These are phyloP conservation scores for Mesorhabditis sp. DNA, from an alignment of 2,888 invertebrate genomes.

Conservation along the genomic window DNA sequence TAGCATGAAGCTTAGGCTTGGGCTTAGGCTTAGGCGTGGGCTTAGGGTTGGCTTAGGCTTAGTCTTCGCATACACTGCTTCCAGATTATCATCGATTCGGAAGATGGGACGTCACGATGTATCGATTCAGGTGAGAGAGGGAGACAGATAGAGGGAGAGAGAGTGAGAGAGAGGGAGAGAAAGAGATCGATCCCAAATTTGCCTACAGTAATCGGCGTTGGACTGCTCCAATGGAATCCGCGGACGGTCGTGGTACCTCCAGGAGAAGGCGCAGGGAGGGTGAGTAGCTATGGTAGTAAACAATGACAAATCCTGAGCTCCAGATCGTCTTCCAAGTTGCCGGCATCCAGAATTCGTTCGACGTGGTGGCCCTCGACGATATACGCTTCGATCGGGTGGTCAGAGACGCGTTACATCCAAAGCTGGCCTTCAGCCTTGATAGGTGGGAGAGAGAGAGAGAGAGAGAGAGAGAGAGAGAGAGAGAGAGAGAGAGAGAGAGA, in stretches of 20 bases:
- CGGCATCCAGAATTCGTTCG: constrained; percentile 5
- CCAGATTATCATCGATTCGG: neutral
- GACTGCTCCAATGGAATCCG: constrained; percentile 2
- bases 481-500: too few relatives aligned
- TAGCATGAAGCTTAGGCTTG: neutral
- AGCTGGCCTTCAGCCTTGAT: too few relatives aligned
- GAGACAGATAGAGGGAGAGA: neutral
- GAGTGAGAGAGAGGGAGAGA: neutral
- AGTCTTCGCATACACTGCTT: neutral
- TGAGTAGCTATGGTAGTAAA: too few relatives aligned
- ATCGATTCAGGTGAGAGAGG: constrained; percentile 6
- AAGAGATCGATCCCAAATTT: neutral
- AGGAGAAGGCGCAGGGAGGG: neutral
- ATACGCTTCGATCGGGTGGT: neutral
- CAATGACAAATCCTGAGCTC: neutral
- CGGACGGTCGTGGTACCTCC: neutral
- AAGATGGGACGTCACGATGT: neutral
- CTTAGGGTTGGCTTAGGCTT: too few relatives aligned
- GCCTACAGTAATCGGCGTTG: neutral
- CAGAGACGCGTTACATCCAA: too few relatives aligned
- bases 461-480: too few relatives aligned
- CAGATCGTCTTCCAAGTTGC: constrained; percentile 4
- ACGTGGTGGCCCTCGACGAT: neutral
- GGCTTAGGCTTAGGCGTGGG: too few relatives aligned
- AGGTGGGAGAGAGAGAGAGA: too few relatives aligned